phyloP scores from a whole-genome alignment of 2,888 invertebrate species.

The Leptinotarsa tumamoca region DNA sequence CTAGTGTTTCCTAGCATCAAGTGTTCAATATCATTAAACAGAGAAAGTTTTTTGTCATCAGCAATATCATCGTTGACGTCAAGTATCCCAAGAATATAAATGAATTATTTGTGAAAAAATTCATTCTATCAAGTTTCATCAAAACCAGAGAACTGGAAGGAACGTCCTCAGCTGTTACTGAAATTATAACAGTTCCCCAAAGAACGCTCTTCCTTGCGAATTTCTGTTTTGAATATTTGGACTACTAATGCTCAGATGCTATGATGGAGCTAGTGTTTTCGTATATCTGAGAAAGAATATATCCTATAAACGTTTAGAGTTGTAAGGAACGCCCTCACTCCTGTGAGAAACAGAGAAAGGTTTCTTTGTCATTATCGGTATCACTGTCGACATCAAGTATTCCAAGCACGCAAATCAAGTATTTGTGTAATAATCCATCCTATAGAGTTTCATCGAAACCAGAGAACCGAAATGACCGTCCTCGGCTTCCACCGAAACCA shows the following conservation, averaged over 20 bases:
- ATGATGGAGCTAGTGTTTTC: too few species aligned
- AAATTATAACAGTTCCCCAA: too few species aligned
- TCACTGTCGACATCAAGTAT: neutral
- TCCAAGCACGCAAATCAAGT: neutral
- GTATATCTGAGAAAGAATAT: neutral
- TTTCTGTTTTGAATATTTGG: slow-evolving; percentile 26
- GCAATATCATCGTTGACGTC: neutral
- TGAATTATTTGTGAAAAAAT: neutral
- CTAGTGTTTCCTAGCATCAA: too few species aligned
- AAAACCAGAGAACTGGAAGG: too few species aligned
- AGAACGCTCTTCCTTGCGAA: neutral
- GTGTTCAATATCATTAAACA: too few species aligned
- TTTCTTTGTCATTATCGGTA: neutral
- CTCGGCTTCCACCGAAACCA: neutral
- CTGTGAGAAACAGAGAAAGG: too few species aligned
- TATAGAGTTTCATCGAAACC: neutral
- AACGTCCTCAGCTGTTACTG: neutral
- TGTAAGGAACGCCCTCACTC: too few species aligned
- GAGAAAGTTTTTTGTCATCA: neutral
- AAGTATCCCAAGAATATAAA: neutral
- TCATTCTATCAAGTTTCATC: neutral
- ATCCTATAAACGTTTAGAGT: too few species aligned
- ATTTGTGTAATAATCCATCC: too few species aligned
- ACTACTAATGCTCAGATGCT: too few species aligned
- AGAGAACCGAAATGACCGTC: neutral